Conservation (phyloP, 2,113 vertebrate genomes). For the Tachuris rubrigastra region DNA sequence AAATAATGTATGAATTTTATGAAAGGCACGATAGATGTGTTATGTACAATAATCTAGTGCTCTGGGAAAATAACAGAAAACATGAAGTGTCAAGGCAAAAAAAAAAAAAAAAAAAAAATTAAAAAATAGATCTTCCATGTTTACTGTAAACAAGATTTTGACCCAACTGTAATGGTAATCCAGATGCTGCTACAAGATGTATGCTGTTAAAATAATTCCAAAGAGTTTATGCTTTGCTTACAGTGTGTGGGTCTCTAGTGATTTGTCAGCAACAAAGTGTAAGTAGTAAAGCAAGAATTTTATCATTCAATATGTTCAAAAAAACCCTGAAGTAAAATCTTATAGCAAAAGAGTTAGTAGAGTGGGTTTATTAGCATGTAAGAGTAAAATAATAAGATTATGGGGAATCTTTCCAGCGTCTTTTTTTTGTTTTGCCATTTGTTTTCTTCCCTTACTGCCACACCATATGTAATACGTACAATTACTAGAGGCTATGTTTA, state of each 20-base stretch:
- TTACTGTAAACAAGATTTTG: not conserved
- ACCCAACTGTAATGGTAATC: not conserved
- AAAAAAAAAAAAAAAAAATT: not conserved
- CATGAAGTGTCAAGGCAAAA: not conserved
- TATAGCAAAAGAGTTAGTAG: not conserved
- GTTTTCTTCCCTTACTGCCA: not conserved
- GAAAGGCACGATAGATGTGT: not conserved
- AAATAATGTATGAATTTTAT: not conserved
- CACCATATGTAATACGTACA: not conserved
- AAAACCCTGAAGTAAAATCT: not conserved
- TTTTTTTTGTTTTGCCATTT: not conserved
- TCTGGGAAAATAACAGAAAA: not conserved
- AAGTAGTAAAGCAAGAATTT: not conserved
- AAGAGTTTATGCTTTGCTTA: not conserved
- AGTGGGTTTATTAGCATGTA: not conserved
- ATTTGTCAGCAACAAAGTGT: not conserved
- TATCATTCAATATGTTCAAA: not conserved
- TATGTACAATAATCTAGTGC: not conserved
- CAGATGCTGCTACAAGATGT: not conserved
- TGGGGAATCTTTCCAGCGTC: not conserved
- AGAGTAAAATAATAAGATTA: not conserved
- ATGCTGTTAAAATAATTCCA: not conserved
- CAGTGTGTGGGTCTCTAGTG: fast-evolving
- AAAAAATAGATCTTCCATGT: not conserved
- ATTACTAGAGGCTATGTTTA: not conserved